Conservation (phyloP, 2,113 vertebrate species). For the Spermophilus dauricus region DNA sequence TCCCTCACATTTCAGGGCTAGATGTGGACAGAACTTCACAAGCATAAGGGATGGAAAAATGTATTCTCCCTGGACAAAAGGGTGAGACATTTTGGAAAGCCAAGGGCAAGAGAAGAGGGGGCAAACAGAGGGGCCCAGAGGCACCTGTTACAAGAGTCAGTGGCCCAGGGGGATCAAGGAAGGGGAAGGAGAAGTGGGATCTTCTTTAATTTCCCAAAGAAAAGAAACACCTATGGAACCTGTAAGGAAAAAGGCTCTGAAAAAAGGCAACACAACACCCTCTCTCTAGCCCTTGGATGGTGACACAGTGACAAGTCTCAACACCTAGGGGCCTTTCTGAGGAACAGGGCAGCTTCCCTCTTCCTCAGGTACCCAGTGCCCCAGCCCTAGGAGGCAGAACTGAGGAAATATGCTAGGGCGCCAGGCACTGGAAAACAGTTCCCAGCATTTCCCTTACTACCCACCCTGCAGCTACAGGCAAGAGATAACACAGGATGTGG, state of each 20-base stretch:
- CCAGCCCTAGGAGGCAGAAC: neutral
- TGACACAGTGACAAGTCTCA: neutral
- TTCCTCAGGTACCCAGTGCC: neutral
- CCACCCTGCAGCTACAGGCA: neutral
- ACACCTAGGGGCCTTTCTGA: neutral
- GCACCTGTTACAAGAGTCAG: neutral
- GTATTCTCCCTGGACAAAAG: neutral
- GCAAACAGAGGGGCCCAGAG: neutral
- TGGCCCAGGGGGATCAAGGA: too few species aligned
- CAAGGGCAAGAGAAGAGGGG: neutral
- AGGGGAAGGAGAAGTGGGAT: too few species aligned
- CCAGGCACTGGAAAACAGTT: neutral
- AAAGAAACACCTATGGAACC: neutral
- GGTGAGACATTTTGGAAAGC: neutral
- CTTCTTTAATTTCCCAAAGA: neutral
- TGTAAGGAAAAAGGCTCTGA: neutral
- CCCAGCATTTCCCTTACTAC: conserved; percentile 41
- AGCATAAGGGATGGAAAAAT: neutral
- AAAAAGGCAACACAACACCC: neutral
- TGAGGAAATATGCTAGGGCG: neutral
- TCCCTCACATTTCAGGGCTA: neutral
- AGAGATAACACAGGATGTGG: neutral
- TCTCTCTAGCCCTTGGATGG: neutral
- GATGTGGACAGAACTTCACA: neutral
- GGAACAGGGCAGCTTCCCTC: neutral